A percentile compares a stretch with the other conserved stretches of the same genome.
Evolutionary conservation across 2,113 vertebrate species (phyloP).

Genomic region (Ranitomeya imitator): DNA sequence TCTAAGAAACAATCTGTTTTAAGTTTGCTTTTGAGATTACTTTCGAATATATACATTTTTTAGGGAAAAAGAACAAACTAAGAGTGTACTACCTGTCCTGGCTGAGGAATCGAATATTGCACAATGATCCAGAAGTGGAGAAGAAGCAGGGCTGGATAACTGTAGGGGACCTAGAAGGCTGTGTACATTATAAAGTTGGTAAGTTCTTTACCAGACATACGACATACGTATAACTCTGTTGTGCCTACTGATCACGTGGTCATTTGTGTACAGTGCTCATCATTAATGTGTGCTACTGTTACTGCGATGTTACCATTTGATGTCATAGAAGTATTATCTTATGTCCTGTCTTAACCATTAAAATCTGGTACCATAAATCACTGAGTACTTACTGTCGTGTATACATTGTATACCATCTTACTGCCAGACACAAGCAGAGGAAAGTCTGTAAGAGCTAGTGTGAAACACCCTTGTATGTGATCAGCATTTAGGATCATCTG

Average conservation of each 20-base stretch:
- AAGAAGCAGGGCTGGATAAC: constrained; percentile 99
- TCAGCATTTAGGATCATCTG: neutral
- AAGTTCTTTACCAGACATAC: constrained; percentile 62
- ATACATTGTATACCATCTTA: neutral
- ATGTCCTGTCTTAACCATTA: no score
- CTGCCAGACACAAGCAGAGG: neutral
- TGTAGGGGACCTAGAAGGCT: constrained; percentile 94
- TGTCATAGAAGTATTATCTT: no score
- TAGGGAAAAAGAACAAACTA: constrained; percentile 98
- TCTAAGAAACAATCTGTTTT: no score
- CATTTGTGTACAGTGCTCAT: neutral
- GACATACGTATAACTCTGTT: no score
- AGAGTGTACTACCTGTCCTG: constrained; percentile 98
- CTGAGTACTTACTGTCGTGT: neutral
- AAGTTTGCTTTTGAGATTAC: neutral
- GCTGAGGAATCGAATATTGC: constrained; percentile 96
- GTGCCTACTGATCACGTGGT: neutral
- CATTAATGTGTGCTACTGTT: no score
- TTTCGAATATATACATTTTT: constrained; percentile 27
- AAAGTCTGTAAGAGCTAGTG: neutral
- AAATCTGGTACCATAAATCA: neutral
- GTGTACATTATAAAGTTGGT: constrained; percentile 99
- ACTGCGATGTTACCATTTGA: no score
- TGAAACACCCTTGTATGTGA: neutral
- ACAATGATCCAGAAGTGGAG: constrained; percentile 98